phyloP scores from a whole-genome alignment of 2,113 vertebrate species.

The Recurvirostra avosetta region DNA sequence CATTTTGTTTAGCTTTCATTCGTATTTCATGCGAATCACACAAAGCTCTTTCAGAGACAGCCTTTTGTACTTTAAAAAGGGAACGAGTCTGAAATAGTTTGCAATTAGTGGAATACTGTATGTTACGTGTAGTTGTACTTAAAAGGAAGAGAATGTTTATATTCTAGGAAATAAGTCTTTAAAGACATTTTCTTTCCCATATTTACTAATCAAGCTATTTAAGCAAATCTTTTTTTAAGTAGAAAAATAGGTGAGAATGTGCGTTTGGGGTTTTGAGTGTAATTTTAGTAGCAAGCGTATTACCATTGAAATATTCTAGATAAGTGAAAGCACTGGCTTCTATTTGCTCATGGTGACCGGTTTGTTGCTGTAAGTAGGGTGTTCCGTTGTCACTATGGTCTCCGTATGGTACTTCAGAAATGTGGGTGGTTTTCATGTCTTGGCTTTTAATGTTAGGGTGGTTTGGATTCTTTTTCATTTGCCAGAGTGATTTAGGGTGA shows the following conservation, averaged over 20 bases:
- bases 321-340: background rate
- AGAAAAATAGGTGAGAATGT: background rate
- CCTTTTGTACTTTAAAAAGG: background rate
- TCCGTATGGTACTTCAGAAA: background rate
- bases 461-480: background rate
- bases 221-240: background rate
- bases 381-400: background rate
- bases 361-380: background rate
- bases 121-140: background rate
- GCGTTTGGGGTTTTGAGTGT: background rate
- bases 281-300: background rate
- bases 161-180: background rate
- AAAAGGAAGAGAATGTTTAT: background rate
- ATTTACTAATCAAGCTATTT: background rate
- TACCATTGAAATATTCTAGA: background rate
- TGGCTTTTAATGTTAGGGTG: background rate
- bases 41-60: background rate
- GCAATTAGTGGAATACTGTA: background rate
- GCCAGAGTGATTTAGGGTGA: background rate
- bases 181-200: background rate
- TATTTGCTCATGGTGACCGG: rapidly evolving
- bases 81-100: background rate
- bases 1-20: background rate
- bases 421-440: background rate
- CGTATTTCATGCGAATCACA: background rate